Base-by-base conservation (phyloP, 2,797 vertebrate genomes). In the Liasis olivaceus region DNA sequence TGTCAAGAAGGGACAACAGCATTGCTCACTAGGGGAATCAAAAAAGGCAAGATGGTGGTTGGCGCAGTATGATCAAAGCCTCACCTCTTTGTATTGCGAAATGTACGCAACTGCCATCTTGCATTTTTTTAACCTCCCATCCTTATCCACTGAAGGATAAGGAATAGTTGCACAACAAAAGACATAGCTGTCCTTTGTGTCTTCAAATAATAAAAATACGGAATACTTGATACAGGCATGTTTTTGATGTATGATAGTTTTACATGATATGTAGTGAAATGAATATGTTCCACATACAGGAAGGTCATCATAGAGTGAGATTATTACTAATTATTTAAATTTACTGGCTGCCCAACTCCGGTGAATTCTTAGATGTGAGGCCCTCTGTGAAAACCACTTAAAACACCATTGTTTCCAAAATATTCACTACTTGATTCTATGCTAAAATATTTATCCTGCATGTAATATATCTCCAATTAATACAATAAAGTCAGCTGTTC, bases 161-260 rank as follows among this genome's bases (percentile, higher is more conserved):
- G 94, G 93, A 96, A 96, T 95, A 94, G 95, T 92, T 93, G 59
- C 94, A 88, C 86, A 85, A 89, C 89, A 89, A 95, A 92, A 85
- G 92, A 92, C 93, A 94, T 64, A 91, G 31, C 3, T 31, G 63
- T 84, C 47, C 93, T 94, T 95, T 89, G 8, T 87, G 92, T 94
- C 89, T 94, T 59, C 26, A 54, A 94, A 92, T 88, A 88, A 15
- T 51, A 88, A 26, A 12, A 28, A 12, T 88, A n/a, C n/a, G 26
- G 24, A 51, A 6, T 4, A 85, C 17, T 22, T 17, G 64, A 86
- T 87, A 24, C 3, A 22, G 15, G 42, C 12, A 91, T 36, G 66
- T 86, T 22, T n/a, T 24, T 59, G 66, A 64, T 64, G 3, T 28
- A 28, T 54, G 4, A 12, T 54, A 3, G 54, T 7, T n/a, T 89